phyloP scores from a whole-genome alignment of 1,140 invertebrate species.

The Heliconius eleuchia region DNA sequence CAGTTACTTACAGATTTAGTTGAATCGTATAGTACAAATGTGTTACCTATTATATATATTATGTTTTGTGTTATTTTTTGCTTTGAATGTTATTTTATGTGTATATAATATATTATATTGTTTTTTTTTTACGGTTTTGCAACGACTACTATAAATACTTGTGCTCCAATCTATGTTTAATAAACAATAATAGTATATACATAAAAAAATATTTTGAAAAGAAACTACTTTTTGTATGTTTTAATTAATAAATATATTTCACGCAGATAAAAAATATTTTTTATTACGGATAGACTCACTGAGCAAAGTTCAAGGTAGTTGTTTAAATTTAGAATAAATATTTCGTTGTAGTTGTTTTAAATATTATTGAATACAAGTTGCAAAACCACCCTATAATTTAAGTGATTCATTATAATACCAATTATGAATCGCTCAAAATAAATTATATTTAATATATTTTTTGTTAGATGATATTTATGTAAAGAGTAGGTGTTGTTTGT shows the following conservation, averaged over 20 bases:
- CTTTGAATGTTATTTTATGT: slow-evolving; percentile 15
- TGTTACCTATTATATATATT: slow-evolving; percentile 13
- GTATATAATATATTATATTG: slow-evolving; percentile 1
- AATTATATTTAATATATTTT: background rate
- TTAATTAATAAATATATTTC: background rate
- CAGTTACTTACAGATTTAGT: slow-evolving; percentile 14
- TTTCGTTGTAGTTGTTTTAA: background rate
- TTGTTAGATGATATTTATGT: background rate
- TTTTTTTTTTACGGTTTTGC: background rate
- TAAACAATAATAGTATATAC: background rate
- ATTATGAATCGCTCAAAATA: background rate
- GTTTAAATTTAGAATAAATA: background rate
- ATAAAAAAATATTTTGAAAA: background rate
- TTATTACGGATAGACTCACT: background rate
- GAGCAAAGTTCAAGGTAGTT: background rate
- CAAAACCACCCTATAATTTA: background rate
- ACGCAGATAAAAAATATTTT: background rate
- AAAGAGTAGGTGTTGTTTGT: background rate
- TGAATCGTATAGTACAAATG: slow-evolving; percentile 19
- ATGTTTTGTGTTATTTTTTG: slow-evolving; percentile 12
- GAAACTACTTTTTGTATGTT: background rate
- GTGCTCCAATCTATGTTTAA: background rate
- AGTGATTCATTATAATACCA: background rate
- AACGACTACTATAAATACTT: background rate
- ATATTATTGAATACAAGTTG: background rate